These are phyloP conservation scores for Callosobruchus maculatus DNA, from an alignment of 2,888 invertebrate genomes.

Conservation along the genomic window DNA sequence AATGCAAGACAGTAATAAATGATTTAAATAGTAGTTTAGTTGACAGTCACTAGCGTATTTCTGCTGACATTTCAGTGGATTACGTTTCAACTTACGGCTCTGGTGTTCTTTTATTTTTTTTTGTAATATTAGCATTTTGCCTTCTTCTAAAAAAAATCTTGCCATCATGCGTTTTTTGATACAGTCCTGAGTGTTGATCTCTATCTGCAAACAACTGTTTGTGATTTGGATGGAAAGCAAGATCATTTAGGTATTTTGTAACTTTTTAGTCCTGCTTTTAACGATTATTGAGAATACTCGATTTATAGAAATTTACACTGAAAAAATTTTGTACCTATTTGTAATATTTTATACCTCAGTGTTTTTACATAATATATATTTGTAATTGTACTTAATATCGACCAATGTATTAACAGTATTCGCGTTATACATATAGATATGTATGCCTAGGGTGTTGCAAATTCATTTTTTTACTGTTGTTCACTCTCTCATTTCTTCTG, in stretches of 20 bases:
- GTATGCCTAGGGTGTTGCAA: too few relatives aligned
- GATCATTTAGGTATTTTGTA: neutral
- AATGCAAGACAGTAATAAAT: too few relatives aligned
- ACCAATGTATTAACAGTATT: conserved; percentile 41
- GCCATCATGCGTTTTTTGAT: too few relatives aligned
- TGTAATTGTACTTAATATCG: conserved; percentile 40
- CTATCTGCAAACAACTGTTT: neutral
- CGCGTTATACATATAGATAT: conserved; percentile 9
- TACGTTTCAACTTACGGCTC: too few relatives aligned
- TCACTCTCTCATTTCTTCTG: too few relatives aligned
- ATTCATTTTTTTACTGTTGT: too few relatives aligned
- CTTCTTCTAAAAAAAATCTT: too few relatives aligned
- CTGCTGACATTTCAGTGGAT: too few relatives aligned
- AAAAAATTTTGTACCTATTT: conserved; percentile 38
- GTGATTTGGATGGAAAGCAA: neutral
- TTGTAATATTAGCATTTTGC: too few relatives aligned
- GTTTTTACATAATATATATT: conserved; percentile 37
- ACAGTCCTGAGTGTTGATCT: neutral
- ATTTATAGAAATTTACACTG: conserved; percentile 24
- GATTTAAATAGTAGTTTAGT: too few relatives aligned
- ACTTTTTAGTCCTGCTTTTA: conserved; percentile 1
- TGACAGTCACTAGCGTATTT: too few relatives aligned
- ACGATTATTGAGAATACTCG: conserved; percentile 24
- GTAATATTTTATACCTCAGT: conserved; percentile 45
- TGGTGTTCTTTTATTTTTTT: too few relatives aligned